A percentile compares a stretch with the other conserved stretches of the same genome.
Conservation (phyloP, 2,888 invertebrate genomes). For the Neria commutata region DNA sequence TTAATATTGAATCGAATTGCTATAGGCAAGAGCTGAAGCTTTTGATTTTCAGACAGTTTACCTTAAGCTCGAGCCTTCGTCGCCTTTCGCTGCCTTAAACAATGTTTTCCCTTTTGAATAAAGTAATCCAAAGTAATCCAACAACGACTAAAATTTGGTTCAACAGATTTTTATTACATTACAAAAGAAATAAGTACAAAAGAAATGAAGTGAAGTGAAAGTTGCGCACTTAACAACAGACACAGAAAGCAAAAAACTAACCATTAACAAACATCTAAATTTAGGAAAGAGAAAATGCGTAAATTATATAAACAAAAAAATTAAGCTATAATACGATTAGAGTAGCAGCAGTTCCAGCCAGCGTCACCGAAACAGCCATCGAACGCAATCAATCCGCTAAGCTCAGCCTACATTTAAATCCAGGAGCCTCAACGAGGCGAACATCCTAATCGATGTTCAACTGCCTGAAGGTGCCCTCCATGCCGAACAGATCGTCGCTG, state of each 20-base stretch:
- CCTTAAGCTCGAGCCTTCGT: no score
- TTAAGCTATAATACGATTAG: slow-evolving; percentile 34
- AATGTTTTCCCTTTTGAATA: no score
- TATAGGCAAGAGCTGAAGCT: no score
- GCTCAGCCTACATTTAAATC: not conserved
- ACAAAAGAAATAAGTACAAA: not conserved
- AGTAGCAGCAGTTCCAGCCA: slow-evolving; percentile 12
- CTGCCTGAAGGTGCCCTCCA: slow-evolving; percentile 87
- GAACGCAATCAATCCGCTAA: not conserved
- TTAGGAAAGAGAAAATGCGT: not conserved
- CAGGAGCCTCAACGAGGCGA: slow-evolving; percentile 4
- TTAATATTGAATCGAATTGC: no score
- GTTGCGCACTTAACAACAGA: slow-evolving; percentile 3
- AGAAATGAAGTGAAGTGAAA: slow-evolving; percentile 4
- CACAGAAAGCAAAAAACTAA: slow-evolving; percentile 8
- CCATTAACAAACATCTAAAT: slow-evolving; percentile 10
- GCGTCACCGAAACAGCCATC: not conserved
- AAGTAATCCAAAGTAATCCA: no score
- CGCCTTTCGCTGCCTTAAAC: no score
- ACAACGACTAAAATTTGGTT: slow-evolving; percentile 1
- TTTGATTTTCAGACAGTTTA: no score
- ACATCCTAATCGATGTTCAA: slow-evolving; percentile 75
- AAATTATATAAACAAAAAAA: slow-evolving; percentile 11
- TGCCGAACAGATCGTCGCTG: slow-evolving; percentile 84
- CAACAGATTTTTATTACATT: not conserved